These are phyloP conservation scores for Meloidogyne chitwoodi DNA, from an alignment of 1,140 invertebrate species.

Conservation along the genomic window DNA sequence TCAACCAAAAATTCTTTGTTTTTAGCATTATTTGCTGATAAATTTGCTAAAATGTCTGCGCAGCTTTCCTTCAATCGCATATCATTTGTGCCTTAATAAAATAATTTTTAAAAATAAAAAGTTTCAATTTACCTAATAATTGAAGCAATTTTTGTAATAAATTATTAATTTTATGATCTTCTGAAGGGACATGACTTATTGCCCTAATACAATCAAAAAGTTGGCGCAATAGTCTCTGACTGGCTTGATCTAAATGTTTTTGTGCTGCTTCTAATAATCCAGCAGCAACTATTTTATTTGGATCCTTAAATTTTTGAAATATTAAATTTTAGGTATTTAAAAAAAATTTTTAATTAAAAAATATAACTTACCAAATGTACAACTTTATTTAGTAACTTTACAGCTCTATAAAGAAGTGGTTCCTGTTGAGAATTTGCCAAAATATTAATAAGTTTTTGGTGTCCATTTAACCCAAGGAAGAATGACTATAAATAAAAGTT, in stretches of 20 bases:
- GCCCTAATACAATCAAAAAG: slow-evolving; percentile 30
- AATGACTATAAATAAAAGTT: slow-evolving; percentile 31
- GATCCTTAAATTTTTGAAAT: slow-evolving; percentile 31
- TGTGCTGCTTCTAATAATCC: slow-evolving; percentile 41
- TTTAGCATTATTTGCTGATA: slow-evolving; percentile 35
- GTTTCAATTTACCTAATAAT: slow-evolving; percentile 22
- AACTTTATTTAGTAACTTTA: slow-evolving; percentile 30
- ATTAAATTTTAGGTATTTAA: not conserved
- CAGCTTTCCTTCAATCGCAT: slow-evolving; percentile 27
- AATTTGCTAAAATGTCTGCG: slow-evolving; percentile 38
- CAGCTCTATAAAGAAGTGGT: slow-evolving; percentile 24
- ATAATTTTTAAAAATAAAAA: not conserved
- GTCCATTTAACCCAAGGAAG: slow-evolving; percentile 38
- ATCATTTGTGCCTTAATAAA: slow-evolving; percentile 36
- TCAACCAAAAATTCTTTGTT: slow-evolving; percentile 37
- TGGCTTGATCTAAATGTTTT: slow-evolving; percentile 35
- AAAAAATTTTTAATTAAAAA: not conserved
- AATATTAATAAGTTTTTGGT: slow-evolving; percentile 24
- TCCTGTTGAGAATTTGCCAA: slow-evolving; percentile 32
- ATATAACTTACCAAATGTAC: slow-evolving; percentile 28
- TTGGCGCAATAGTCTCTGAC: slow-evolving; percentile 35
- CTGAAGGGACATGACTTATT: slow-evolving; percentile 31
- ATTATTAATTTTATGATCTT: slow-evolving; percentile 10
- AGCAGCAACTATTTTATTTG: slow-evolving; percentile 29
- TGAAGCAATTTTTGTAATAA: slow-evolving; percentile 35